Percentiles rank a stretch among this genome's conserved stretches.
Conservation (phyloP, 2,797 vertebrate genomes). For the Erpetoichthys calabaricus region DNA sequence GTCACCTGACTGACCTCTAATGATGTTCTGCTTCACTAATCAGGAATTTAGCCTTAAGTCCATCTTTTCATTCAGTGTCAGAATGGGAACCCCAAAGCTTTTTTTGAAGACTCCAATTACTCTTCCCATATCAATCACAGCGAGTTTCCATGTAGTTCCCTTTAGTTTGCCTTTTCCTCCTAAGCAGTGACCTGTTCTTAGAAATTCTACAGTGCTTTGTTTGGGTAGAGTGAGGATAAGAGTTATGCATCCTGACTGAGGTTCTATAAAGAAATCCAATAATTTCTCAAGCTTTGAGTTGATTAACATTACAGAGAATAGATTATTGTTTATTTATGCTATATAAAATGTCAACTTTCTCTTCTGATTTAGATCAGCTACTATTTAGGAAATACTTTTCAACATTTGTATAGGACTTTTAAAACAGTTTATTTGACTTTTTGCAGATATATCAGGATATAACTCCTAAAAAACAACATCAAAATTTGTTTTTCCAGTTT, state of each 20-base stretch:
- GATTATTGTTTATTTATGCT: too few relatives aligned
- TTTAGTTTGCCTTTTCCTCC: constrained; percentile 11
- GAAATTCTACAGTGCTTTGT: constrained; percentile 9
- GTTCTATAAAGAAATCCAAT: neutral
- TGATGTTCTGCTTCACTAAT: neutral
- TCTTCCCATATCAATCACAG: constrained; percentile 3
- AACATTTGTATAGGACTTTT: too few relatives aligned
- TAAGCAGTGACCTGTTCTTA: constrained; percentile 5
- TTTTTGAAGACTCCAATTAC: constrained; percentile 3
- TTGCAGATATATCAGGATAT: too few relatives aligned
- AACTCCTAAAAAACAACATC: too few relatives aligned
- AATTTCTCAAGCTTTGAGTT: neutral
- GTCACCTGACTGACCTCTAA: constrained; percentile 5
- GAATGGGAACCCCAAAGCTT: neutral
- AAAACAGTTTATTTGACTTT: too few relatives aligned
- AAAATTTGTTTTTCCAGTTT: too few relatives aligned
- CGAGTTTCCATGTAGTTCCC: constrained; percentile 1
- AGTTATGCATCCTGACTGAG: constrained; percentile 5
- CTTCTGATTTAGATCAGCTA: too few relatives aligned
- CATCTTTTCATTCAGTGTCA: constrained; percentile 5
- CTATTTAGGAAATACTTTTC: too few relatives aligned
- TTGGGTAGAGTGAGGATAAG: neutral
- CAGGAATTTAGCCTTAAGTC: constrained; percentile 2
- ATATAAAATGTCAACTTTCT: too few relatives aligned
- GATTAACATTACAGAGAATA: too few relatives aligned